phyloP scores from a whole-genome alignment of 1,140 invertebrate genomes.

The Papilio aristodemus region DNA sequence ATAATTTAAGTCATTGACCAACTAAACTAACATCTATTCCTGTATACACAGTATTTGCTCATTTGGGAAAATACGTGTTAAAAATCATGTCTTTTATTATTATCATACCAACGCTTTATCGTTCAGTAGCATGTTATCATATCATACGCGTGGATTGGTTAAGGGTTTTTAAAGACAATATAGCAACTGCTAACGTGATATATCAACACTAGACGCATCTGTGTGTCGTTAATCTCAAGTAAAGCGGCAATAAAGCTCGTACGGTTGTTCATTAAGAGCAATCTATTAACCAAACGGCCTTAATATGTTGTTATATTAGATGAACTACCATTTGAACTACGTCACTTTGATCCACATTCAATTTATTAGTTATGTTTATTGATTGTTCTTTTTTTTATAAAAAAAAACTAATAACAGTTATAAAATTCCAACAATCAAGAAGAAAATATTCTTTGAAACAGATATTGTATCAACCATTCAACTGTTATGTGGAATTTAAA shows the following conservation, averaged over 20 bases:
- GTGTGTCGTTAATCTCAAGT: conserved; percentile 12
- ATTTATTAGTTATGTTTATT: too few species aligned
- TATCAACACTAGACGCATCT: conserved; percentile 13
- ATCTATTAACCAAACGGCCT: conserved; percentile 22
- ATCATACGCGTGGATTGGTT: background rate
- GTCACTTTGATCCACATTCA: too few species aligned
- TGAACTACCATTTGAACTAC: background rate
- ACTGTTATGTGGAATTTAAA: too few species aligned
- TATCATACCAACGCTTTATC: background rate
- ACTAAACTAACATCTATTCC: too few species aligned
- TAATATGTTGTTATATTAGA: conserved; percentile 1
- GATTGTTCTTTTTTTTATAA: too few species aligned
- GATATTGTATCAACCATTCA: too few species aligned
- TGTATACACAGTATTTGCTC: too few species aligned
- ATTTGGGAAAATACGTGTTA: too few species aligned
- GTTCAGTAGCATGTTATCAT: background rate
- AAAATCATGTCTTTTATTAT: background rate
- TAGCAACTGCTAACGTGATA: background rate
- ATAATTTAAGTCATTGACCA: too few species aligned
- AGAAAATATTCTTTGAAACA: too few species aligned
- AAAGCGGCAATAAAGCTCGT: conserved; percentile 24
- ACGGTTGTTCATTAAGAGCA: conserved; percentile 9
- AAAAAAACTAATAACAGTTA: too few species aligned
- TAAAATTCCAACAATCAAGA: too few species aligned
- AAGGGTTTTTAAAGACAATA: conserved; percentile 19